Evolutionary conservation across 1,140 invertebrate species (phyloP), one percentile per base, ranked within the genome.

Genomic region (Theocolax elegans): DNA sequence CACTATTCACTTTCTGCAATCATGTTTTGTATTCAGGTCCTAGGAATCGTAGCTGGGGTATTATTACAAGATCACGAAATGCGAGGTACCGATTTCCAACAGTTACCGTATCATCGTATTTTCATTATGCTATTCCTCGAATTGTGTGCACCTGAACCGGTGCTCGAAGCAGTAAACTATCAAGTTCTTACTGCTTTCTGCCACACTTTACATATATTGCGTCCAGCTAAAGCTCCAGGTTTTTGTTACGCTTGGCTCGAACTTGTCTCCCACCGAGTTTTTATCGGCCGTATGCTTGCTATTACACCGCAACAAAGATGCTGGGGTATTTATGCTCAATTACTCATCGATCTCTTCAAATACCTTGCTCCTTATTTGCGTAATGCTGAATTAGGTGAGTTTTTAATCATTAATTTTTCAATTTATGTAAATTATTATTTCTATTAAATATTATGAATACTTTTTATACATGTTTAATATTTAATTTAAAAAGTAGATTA

Each of bases 161-260:
- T 97, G 29, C 86, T 99, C 21, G 96, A 98, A 85, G 91, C 92
- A 51, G 95, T 98, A 71, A 96, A 95, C 80, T 95, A 92, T 80
- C 95, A 97, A 84, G 90, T 96, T 69, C 86, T 96, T 23, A 94
- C 93, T 49, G 95, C 94, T 7, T 97, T 92, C 81, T 97, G 94
- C 81, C 96, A 98, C 84, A 97, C 94, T 0, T 87, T 97, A 59
- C 95, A 97, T 75, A 94, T 96, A 68, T 87, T 99, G 54, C 88
- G 94, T 67, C 98, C 98, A n/a, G 90, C 91, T n/a, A 94, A 97
- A 77, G 96, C 95, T 0, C 96, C 98, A 1, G 97, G 95, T 0
- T 99, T 99, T 86, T 94, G 96, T 54, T 99, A 97, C 83, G 95
- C 97, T 15, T 99, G 98, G 98, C 85, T 99, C 40, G 98, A 99